Conservation (phyloP, 1,140 invertebrate species). For the Caenorhabditis elegans region DNA sequence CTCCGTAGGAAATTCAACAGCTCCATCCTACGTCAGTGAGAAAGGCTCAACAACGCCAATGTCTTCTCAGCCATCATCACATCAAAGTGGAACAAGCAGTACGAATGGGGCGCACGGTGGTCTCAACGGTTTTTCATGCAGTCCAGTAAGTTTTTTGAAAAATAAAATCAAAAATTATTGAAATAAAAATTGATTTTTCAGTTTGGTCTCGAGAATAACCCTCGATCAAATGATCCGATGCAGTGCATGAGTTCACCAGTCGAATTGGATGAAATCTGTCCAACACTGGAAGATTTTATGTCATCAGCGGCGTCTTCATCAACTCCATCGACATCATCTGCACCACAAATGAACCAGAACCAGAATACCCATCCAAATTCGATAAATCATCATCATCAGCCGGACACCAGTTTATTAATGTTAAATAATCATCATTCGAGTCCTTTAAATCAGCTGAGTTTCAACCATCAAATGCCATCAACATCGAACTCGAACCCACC, state of each 20-base stretch:
- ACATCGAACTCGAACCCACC: neutral
- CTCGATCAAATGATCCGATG: neutral
- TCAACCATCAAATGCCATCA: neutral
- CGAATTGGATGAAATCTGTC: neutral
- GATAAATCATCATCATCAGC: neutral
- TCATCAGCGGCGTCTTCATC: neutral
- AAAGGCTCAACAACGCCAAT: neutral
- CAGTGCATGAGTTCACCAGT: neutral
- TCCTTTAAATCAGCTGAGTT: neutral
- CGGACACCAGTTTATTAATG: neutral
- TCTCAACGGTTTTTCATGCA: neutral
- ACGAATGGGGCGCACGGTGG: neutral
- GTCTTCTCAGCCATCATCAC: constrained; percentile 13
- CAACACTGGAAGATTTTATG: neutral
- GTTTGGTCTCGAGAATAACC: neutral
- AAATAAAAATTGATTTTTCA: neutral
- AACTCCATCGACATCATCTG: neutral
- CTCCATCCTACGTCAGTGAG: neutral
- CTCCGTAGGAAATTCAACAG: neutral
- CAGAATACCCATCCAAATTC: neutral
- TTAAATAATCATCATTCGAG: neutral
- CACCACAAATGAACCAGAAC: neutral
- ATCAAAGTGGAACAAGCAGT: constrained; percentile 6
- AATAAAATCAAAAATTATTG: neutral
- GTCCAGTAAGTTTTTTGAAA: neutral